Percentiles rank a stretch among this genome's conserved stretches.
Conservation (phyloP, 2,797 vertebrate species). For the Clarias laeviceps region DNA sequence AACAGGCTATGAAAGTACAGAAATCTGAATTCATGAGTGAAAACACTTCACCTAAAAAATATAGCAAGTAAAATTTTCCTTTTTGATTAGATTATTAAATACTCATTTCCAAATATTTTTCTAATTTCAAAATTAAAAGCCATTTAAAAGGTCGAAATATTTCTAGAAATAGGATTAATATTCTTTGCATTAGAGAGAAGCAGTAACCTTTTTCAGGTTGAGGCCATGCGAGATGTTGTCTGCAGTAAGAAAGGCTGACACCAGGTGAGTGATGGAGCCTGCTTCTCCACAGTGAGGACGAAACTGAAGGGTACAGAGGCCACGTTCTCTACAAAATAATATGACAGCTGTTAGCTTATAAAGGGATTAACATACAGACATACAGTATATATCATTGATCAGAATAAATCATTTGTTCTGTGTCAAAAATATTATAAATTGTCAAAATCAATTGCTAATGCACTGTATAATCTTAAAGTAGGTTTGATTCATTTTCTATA, state of each 20-base stretch:
- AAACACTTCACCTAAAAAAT: not conserved
- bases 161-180: not conserved
- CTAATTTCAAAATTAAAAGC: too few species aligned
- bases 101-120: not conserved
- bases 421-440: not conserved
- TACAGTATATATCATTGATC: not conserved
- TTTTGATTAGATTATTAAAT: not conserved
- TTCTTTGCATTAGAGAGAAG: not conserved
- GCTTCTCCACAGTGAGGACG: slow-evolving; percentile 97
- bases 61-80: not conserved
- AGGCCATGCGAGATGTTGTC: slow-evolving; percentile 98
- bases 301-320: slow-evolving; percentile 93
- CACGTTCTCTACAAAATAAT: slow-evolving; percentile 80
- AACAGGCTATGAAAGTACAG: not conserved
- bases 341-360: not conserved
- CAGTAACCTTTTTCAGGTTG: slow-evolving; percentile 91
- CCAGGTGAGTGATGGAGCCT: slow-evolving; percentile 95
- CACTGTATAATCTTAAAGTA: not conserved
- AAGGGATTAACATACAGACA: not conserved
- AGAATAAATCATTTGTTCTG: not conserved
- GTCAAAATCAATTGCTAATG: not conserved
- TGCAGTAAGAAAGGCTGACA: slow-evolving; percentile 91
- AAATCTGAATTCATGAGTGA: not conserved
- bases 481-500: not conserved
- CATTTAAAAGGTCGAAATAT: not conserved